Percentiles rank a stretch among this genome's conserved stretches.
These are phyloP conservation scores for Cranoglanis bouderius DNA, from an alignment of 2,113 vertebrate genomes.

Conservation along the genomic window DNA sequence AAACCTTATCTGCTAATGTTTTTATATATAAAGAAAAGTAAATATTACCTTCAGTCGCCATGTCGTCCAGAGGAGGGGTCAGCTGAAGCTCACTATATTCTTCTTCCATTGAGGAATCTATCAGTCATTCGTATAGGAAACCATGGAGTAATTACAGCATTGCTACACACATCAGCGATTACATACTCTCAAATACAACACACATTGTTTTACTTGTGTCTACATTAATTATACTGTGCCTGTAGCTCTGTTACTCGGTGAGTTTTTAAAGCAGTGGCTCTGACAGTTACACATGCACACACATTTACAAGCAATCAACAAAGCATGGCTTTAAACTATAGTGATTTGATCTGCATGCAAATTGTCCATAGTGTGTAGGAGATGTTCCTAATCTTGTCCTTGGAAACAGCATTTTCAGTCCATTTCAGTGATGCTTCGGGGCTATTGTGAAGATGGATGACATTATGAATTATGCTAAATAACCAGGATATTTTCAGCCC, in stretches of 20 bases:
- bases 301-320: no score
- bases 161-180: not conserved
- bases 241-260: slow-evolving; percentile 64
- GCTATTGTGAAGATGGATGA: no score
- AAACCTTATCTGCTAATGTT: no score
- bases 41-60: not conserved
- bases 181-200: not conserved
- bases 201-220: not conserved
- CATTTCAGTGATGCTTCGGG: no score
- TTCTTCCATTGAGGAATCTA: slow-evolving; percentile 43
- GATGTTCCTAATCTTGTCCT: no score
- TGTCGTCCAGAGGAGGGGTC: not conserved
- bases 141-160: not conserved
- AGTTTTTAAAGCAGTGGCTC: slow-evolving; percentile 53
- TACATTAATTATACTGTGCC: slow-evolving; percentile 59
- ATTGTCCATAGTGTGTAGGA: not conserved
- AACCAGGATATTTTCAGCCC: not conserved
- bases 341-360: not conserved
- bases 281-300: slow-evolving; percentile 13
- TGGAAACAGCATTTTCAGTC: no score
- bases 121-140: not conserved
- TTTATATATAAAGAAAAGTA: not conserved
- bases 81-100: not conserved
- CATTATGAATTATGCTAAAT: not conserved
- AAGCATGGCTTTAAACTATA: no score